These are phyloP conservation scores for Macaria notata DNA, from an alignment of 2,888 invertebrate genomes.

Conservation along the genomic window DNA sequence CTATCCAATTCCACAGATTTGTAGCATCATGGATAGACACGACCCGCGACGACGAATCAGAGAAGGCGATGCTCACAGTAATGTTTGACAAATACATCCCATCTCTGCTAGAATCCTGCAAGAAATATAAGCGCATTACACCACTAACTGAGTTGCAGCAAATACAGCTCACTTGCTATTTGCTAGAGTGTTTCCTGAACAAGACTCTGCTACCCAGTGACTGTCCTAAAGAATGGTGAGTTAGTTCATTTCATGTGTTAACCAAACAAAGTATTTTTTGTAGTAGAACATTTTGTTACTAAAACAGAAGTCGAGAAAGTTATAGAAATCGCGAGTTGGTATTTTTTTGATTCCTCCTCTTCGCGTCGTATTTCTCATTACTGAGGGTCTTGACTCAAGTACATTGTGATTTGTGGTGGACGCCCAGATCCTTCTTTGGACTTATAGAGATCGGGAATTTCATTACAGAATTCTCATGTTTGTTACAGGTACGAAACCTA, in stretches of 20 bases:
- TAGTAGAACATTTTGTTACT: no score
- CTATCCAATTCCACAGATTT: conserved; percentile 75
- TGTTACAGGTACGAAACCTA: conserved; percentile 90
- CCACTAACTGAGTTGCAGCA: conserved; percentile 95
- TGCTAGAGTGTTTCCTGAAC: conserved; percentile 92
- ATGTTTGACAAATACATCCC: conserved; percentile 97
- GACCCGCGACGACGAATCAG: conserved; percentile 85
- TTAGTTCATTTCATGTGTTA: no score
- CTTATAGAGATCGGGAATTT: no score
- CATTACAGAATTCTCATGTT: no score
- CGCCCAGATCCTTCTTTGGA: no score
- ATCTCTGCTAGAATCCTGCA: conserved; percentile 88
- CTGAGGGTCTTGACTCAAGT: no score
- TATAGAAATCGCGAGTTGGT: no score
- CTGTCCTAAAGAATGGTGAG: conserved; percentile 94
- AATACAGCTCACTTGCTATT: conserved; percentile 92
- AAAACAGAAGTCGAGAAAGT: no score
- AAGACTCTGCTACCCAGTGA: conserved; percentile 91
- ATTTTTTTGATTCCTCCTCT: no score
- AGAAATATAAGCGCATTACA: conserved; percentile 93
- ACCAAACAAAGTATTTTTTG: no score
- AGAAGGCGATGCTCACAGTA: conserved; percentile 91
- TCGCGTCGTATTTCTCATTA: no score
- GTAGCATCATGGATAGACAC: conserved; percentile 95
- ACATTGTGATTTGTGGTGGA: no score